Percentiles rank a stretch among this genome's conserved stretches.
Evolutionary conservation across 2,888 invertebrate genomes (phyloP).

Genomic region (Diarsia brunnea): DNA sequence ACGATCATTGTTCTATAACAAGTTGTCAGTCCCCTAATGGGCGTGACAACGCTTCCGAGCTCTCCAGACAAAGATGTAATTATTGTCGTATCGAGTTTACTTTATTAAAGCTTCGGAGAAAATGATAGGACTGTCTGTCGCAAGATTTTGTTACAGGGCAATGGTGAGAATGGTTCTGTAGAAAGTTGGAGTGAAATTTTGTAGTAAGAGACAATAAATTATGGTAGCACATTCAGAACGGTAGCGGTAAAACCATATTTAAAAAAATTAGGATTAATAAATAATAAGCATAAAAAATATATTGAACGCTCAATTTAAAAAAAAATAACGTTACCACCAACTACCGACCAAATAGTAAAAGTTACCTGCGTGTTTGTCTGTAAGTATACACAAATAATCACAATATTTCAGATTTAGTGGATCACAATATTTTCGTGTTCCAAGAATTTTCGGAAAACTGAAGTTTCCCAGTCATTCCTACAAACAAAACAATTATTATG

Average conservation of each 20-base stretch:
- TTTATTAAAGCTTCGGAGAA: conserved; percentile 52
- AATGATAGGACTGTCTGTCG: conserved; percentile 49
- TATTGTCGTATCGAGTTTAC: conserved; percentile 62
- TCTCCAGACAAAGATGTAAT: conserved; percentile 66
- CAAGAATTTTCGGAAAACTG: no score
- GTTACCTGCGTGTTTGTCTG: no score
- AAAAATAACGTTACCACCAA: no score
- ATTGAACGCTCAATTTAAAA: no score
- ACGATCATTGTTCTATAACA: conserved; percentile 49
- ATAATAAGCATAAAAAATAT: no score
- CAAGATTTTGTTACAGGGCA: conserved; percentile 24
- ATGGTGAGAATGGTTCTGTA: background rate
- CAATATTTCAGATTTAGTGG: no score
- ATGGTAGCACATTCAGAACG: background rate
- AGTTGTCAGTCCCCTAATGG: conserved; percentile 66
- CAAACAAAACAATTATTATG: background rate
- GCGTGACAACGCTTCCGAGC: conserved; percentile 62
- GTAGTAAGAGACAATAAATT: background rate
- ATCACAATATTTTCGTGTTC: no score
- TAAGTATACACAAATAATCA: no score
- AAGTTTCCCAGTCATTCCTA: background rate
- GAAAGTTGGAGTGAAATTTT: background rate
- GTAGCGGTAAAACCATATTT: background rate
- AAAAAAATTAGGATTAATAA: background rate
- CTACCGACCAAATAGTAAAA: no score